A percentile compares a stretch with the other conserved stretches of the same genome.
Evolutionary conservation across 2,888 invertebrate genomes (phyloP).

Genomic region (Melanargia galathea): DNA sequence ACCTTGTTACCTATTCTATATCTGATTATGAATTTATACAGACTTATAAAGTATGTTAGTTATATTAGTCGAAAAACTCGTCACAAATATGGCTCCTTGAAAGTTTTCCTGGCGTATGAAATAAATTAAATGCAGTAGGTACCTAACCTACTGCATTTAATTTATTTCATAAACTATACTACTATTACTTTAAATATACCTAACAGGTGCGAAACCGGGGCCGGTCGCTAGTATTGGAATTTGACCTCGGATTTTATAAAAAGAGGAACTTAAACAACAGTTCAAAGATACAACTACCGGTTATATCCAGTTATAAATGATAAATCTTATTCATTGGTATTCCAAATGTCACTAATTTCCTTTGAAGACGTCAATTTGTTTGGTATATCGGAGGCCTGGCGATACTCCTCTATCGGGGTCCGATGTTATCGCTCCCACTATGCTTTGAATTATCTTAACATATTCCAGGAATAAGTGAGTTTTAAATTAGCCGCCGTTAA

Average conservation of each 20-base stretch:
- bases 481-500: conserved; percentile 9
- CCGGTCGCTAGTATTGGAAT: no score
- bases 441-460: conserved; percentile 25
- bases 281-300: conserved; percentile 17
- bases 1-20: no score
- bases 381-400: conserved; percentile 29
- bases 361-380: conserved; percentile 30
- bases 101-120: no score
- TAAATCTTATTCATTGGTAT: conserved; percentile 26
- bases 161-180: no score
- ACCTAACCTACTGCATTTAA: no score
- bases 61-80: no score
- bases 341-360: conserved; percentile 32
- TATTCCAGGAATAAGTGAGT: conserved; percentile 20
- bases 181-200: no score
- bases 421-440: conserved; percentile 22
- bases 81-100: no score
- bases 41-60: no score
- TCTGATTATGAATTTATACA: no score
- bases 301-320: conserved; percentile 24
- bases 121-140: no score
- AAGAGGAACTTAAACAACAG: conserved; percentile 1
- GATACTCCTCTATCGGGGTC: conserved; percentile 25
- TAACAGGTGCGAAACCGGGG: no score
- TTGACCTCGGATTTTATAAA: not conserved